Evolutionary conservation across 2,797 vertebrate species (phyloP), one percentile per base, ranked within the genome.

Genomic region (Euphonia xanthogaster): DNA sequence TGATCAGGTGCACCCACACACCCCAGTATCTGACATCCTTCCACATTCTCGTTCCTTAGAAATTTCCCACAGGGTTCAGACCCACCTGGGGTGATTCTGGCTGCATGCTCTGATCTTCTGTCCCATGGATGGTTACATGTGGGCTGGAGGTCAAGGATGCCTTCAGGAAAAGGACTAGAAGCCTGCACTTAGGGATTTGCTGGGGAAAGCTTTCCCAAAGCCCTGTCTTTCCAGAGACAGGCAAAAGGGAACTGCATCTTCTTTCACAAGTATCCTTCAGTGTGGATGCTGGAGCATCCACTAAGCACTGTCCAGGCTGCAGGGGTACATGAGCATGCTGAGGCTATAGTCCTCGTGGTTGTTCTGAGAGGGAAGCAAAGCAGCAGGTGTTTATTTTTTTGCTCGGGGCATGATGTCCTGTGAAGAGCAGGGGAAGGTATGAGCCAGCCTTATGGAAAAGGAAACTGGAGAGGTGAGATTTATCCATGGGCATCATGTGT

Each of bases 401-500:
- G 10, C 68, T 83, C 35, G 21, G 88, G 84, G 57, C 85, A 93
- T 33, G 88, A 82, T 94, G 94, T 72, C 78, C 91, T 30, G 18
- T 80, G 88, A 93, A 77, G 91, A 91, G 75, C 19, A 9, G 81
- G 70, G 72, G 84, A 92, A 93, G 90, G 93, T 94, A 89, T 90
- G 82, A 97, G 92, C 86, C 86, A 92, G 88, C 75, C 45, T 94
- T 90, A 90, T 67, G 90, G 94, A 95, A 87, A 92, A 1, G 31
- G 92, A 96, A 97, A 94, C 83, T 20, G 17, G 94, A 93, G 83
- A 95, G 90, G 88, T 42, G 73, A 92, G 71, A 76, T 87, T 96
- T 96, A 79, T 93, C 88, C 93, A 95, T 31, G 35, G 94, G 75
- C 91, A 75, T 91, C 93, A 83, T 97, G 94, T 95, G 90, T 94